A percentile compares a stretch with the other conserved stretches of the same genome.
Evolutionary conservation across 2,113 vertebrate species (phyloP).

Genomic region (Rhagologus leucostigma): DNA sequence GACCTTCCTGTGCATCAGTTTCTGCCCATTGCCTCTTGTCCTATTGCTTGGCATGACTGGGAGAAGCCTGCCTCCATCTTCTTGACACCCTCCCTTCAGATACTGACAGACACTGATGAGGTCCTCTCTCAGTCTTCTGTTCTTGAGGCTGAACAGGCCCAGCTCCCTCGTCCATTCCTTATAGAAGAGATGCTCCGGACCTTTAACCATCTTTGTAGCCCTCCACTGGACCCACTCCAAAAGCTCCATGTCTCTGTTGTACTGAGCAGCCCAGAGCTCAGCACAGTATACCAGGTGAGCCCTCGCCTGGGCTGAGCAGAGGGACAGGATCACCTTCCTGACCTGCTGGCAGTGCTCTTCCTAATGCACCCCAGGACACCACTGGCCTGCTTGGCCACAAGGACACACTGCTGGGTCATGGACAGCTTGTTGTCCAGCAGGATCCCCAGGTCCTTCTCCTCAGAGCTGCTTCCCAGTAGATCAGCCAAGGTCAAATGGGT

Average conservation of each 20-base stretch:
- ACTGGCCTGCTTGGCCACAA: background rate
- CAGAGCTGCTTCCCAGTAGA: background rate
- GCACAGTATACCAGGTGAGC: too few relatives aligned
- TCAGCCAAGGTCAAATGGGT: background rate
- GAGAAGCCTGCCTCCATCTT: background rate
- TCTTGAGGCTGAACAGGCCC: background rate
- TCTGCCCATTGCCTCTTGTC: background rate
- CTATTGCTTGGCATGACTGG: background rate
- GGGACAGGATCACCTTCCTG: background rate
- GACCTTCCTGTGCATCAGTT: background rate
- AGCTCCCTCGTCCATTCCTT: background rate
- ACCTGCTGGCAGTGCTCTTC: background rate
- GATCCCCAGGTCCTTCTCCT: fast-evolving
- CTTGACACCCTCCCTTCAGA: background rate
- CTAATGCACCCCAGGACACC: background rate
- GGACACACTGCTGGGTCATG: background rate
- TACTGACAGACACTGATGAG: background rate
- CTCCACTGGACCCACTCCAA: background rate
- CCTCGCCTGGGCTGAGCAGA: background rate
- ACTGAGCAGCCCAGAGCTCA: background rate
- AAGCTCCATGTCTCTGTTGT: background rate
- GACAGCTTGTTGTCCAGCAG: background rate
- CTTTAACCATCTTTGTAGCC: background rate
- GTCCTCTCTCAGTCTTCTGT: background rate
- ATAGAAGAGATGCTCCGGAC: background rate